phyloP scores from a whole-genome alignment of 1,140 invertebrate species.

The Zaprionus inermis region DNA sequence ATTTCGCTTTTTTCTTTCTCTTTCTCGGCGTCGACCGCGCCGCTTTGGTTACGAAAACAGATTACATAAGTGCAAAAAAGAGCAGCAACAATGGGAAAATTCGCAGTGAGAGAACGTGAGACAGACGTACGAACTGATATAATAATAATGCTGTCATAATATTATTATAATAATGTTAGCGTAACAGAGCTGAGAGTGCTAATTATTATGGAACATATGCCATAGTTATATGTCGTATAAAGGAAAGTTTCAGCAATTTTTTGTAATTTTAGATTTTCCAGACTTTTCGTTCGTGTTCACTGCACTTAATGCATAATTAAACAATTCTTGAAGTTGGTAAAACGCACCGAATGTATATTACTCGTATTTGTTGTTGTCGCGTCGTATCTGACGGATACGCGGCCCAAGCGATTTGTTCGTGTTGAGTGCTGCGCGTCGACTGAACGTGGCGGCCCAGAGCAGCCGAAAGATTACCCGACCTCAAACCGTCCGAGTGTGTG shows the following conservation, averaged over 20 bases:
- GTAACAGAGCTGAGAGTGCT: constrained; percentile 18
- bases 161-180: constrained; percentile 17
- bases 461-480: constrained; percentile 46
- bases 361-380: constrained; percentile 45
- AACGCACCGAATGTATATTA: constrained; percentile 71
- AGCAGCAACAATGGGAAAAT: constrained; percentile 24
- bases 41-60: constrained; percentile 75
- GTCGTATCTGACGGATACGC: constrained; percentile 74
- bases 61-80: constrained; percentile 76
- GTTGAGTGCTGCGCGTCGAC: constrained; percentile 81
- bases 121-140: not conserved
- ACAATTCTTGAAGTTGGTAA: not conserved
- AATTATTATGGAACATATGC: constrained; percentile 19
- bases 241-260: not conserved
- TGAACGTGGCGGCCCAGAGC: constrained; percentile 49
- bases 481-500: constrained; percentile 2
- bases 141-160: constrained; percentile 20
- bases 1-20: constrained; percentile 19
- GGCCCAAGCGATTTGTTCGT: constrained; percentile 72
- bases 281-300: not conserved
- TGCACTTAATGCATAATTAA: not conserved
- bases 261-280: not conserved
- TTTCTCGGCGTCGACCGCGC: constrained; percentile 38
- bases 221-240: constrained; percentile 4
- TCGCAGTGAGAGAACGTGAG: constrained; percentile 52